Conservation (phyloP, 2,888 invertebrate genomes). For the Dryomyza anilis region DNA sequence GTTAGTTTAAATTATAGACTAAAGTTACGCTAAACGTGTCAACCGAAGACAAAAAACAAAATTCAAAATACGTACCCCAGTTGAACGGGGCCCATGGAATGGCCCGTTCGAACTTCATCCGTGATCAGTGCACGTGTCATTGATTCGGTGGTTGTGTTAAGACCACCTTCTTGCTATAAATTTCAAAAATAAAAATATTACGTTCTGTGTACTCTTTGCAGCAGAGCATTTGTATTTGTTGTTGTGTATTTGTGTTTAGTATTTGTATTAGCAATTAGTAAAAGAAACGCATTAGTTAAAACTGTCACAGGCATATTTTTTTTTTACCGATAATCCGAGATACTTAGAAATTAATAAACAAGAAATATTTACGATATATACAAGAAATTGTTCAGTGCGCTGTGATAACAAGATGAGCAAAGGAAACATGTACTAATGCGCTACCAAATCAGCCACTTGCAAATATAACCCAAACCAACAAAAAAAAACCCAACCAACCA, state of each 20-base stretch:
- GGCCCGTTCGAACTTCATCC: constrained; percentile 84
- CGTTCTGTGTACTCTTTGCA: background rate
- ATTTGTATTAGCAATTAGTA: too few species aligned
- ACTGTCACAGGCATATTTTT: too few species aligned
- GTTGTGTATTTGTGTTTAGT: too few species aligned
- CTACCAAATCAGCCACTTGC: too few species aligned
- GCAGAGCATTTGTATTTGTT: background rate
- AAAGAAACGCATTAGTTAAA: too few species aligned
- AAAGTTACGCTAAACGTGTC: background rate
- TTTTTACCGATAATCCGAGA: too few species aligned
- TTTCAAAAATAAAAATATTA: constrained; percentile 43
- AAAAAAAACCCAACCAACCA: too few species aligned
- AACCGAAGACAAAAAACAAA: background rate
- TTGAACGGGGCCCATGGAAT: constrained; percentile 88
- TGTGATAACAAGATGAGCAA: too few species aligned
- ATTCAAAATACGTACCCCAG: constrained; percentile 80
- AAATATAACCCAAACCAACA: background rate
- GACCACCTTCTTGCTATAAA: constrained; percentile 65
- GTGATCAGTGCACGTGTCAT: constrained; percentile 94
- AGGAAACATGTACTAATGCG: too few species aligned
- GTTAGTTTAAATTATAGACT: background rate
- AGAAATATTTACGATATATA: too few species aligned
- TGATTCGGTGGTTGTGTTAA: constrained; percentile 86
- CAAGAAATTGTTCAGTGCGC: too few species aligned
- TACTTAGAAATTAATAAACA: too few species aligned